These are phyloP conservation scores for Columba guinea DNA, from an alignment of 2,797 vertebrate genomes.

Conservation along the genomic window DNA sequence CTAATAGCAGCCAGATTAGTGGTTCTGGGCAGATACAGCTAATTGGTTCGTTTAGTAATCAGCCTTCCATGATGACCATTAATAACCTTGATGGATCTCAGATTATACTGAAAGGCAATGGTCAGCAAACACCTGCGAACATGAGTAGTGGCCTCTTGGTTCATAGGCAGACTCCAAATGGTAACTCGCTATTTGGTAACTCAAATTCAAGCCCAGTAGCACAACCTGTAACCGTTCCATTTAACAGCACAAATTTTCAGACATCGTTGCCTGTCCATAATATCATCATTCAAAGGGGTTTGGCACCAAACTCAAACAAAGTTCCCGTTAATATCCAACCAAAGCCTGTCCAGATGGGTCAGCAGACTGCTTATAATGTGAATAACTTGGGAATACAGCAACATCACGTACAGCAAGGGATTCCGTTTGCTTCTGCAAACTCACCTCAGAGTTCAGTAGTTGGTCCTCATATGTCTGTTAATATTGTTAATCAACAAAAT, in stretches of 20 bases:
- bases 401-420: slow-evolving; percentile 81
- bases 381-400: slow-evolving; percentile 89
- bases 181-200: slow-evolving; percentile 80
- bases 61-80: slow-evolving; percentile 93
- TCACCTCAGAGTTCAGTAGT: slow-evolving; percentile 83
- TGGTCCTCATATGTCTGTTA: slow-evolving; percentile 82
- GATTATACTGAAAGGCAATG: slow-evolving; percentile 89
- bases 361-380: slow-evolving; percentile 90
- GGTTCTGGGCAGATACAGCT: slow-evolving; percentile 93
- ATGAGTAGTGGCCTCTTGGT: slow-evolving; percentile 79
- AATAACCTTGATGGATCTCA: slow-evolving; percentile 95
- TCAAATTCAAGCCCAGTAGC: slow-evolving; percentile 87
- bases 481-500: slow-evolving; percentile 81
- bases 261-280: slow-evolving; percentile 93
- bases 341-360: slow-evolving; percentile 89
- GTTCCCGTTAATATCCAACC: slow-evolving; percentile 92
- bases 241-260: slow-evolving; percentile 90
- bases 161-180: slow-evolving; percentile 82
- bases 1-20: slow-evolving; percentile 85
- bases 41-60: slow-evolving; percentile 90
- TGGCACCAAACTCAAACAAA: slow-evolving; percentile 89
- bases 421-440: slow-evolving; percentile 85
- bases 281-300: slow-evolving; percentile 97
- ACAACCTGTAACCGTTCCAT: slow-evolving; percentile 90
- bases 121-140: slow-evolving; percentile 79